Conservation (phyloP, 2,113 vertebrate species). For the Smithornis capensis region DNA sequence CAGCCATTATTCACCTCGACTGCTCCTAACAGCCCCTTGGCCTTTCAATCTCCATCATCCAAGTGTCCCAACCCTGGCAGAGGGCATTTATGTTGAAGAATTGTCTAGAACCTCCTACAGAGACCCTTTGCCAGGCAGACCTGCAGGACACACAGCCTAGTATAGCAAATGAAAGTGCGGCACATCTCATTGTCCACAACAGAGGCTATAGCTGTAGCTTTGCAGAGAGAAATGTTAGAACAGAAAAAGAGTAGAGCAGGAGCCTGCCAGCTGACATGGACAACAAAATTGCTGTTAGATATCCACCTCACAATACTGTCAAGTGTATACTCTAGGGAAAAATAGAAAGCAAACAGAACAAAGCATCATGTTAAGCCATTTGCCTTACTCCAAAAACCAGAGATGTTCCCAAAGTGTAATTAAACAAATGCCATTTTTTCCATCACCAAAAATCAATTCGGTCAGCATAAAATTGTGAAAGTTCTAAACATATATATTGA, state of each 20-base stretch:
- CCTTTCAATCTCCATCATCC: background rate
- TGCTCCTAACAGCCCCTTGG: background rate
- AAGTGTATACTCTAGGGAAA: background rate
- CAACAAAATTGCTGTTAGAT: background rate
- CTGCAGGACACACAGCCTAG: background rate
- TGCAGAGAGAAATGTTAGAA: background rate
- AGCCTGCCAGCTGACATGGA: background rate
- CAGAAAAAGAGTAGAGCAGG: background rate
- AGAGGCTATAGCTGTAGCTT: background rate
- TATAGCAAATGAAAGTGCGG: background rate
- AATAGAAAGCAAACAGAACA: background rate
- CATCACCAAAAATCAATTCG: background rate
- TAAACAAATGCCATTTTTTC: background rate
- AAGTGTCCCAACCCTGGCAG: fast-evolving
- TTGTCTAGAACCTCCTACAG: background rate
- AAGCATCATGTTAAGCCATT: background rate
- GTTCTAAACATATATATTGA: background rate
- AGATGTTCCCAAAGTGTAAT: background rate
- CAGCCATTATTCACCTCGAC: background rate
- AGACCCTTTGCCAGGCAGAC: background rate
- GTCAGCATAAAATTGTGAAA: background rate
- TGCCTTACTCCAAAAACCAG: background rate
- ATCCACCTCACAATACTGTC: background rate
- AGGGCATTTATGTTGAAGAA: background rate
- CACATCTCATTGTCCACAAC: background rate